Evolutionary conservation across 2,888 invertebrate genomes (phyloP).

Genomic region (Caenorhabditis sp.): DNA sequence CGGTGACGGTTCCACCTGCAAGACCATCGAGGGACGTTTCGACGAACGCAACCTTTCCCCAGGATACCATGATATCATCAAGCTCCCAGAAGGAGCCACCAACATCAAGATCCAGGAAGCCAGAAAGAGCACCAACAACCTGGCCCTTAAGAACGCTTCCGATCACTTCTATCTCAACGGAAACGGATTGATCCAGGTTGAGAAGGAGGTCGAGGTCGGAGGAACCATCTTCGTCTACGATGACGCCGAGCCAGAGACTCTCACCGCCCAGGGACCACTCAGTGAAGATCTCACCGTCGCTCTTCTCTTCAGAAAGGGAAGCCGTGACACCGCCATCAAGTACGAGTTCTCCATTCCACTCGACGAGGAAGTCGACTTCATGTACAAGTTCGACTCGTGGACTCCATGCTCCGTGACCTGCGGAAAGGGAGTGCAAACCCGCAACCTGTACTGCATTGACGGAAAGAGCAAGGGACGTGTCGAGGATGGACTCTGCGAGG

Average conservation of each 20-base stretch:
- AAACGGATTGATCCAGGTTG: slow-evolving; percentile 94
- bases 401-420: slow-evolving; percentile 91
- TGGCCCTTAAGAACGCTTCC: slow-evolving; percentile 91
- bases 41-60: slow-evolving; percentile 84
- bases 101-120: slow-evolving; percentile 91
- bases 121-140: slow-evolving; percentile 91
- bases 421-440: slow-evolving; percentile 91
- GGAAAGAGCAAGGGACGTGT: slow-evolving; percentile 88
- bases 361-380: slow-evolving; percentile 88
- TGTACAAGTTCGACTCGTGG: slow-evolving; percentile 91
- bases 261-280: slow-evolving; percentile 92
- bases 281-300: slow-evolving; percentile 86
- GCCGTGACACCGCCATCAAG: slow-evolving; percentile 87
- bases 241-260: slow-evolving; percentile 90
- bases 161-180: slow-evolving; percentile 95
- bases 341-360: slow-evolving; percentile 94
- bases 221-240: slow-evolving; percentile 93
- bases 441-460: slow-evolving; percentile 91
- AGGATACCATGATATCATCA: slow-evolving; percentile 94
- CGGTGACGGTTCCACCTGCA: slow-evolving; percentile 91
- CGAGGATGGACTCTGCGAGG: slow-evolving; percentile 88
- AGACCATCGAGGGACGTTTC: slow-evolving; percentile 88
- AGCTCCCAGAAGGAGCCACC: slow-evolving; percentile 95
- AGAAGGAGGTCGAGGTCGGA: slow-evolving; percentile 86
- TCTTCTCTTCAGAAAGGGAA: slow-evolving; percentile 90